A percentile compares a stretch with the other conserved stretches of the same genome.
Conservation (phyloP, 2,797 vertebrate species). For the Lagodon rhomboides region DNA sequence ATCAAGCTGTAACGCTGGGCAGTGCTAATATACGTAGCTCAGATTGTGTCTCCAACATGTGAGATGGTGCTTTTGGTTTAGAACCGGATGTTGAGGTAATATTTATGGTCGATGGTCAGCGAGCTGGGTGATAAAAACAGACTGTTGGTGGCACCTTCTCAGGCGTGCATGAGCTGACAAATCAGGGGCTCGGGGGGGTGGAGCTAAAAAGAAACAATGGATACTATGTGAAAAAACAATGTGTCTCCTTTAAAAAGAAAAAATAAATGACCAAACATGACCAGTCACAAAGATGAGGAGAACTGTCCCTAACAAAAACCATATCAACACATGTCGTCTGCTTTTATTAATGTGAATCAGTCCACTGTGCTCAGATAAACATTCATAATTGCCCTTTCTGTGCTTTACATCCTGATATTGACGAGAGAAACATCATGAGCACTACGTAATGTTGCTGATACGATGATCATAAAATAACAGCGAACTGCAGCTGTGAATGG, state of each 20-base stretch:
- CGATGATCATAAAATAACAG: slow-evolving; percentile 20
- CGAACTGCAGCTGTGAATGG: slow-evolving; percentile 30
- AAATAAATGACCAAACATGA: background rate
- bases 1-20: too few relatives aligned
- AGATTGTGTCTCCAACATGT: too few relatives aligned
- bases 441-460: background rate
- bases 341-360: background rate
- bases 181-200: too few relatives aligned
- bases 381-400: background rate
- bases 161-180: too few relatives aligned
- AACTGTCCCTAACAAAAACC: background rate
- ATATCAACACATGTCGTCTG: background rate
- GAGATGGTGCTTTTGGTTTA: too few relatives aligned
- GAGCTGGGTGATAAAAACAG: too few relatives aligned
- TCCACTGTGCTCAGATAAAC: background rate
- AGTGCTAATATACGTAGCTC: too few relatives aligned
- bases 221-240: too few relatives aligned
- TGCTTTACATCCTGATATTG: background rate
- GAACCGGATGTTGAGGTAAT: too few relatives aligned
- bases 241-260: background rate
- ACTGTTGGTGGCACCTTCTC: too few relatives aligned
- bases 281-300: background rate
- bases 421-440: background rate
- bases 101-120: too few relatives aligned
- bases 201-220: too few relatives aligned